Base-by-base conservation (phyloP, 2,888 invertebrate species). In the Zygothrica quintamaculata region DNA sequence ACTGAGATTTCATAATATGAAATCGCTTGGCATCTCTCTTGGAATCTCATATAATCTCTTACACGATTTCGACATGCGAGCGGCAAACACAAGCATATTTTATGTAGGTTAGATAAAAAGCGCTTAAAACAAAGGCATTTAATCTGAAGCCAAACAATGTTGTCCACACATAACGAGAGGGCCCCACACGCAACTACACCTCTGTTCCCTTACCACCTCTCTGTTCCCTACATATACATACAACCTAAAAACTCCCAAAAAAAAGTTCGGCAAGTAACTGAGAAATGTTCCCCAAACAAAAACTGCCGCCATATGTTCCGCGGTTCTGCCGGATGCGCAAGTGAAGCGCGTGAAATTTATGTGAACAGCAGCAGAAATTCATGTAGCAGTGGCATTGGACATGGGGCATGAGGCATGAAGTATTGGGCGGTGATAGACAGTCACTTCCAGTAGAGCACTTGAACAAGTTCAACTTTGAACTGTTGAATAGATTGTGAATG, bases 321-420 rank as follows among this genome's bases (percentile, higher is more conserved):
- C 13, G 50, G 33, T 43, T 60, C 40, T 53, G 72, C 70, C 79
- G 79, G 79, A 79, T 79, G 80, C 68, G 51, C 78, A 79, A 74
- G 57, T 74, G 79, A 79, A 68, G 82, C 78, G 80, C 84, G 77
- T 75, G 77, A 84, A 84, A 80, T 84, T 80, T 84, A 80, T 80
- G 84, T 22, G 18, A 22, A 22, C 18, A 61, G 65, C 61, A 47
- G 15, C 55, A 26, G 48, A 29, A 26, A n/a, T 16, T 42, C 22
- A 29, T 33, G 43, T 18, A 22, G 46, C 11, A 26, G 12, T 12
- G 34, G 26, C 12, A 13, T n/a, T 1, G 12, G 12, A 13, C 11
- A 36, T 33, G 25, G 33, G 40, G 12, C 51, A 39, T 33, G 31
- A 22, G 22, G 48, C 36, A 25, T 9, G 51, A 25, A 16, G 22